Percentiles rank a stretch among this genome's conserved stretches.
These are phyloP conservation scores for Danaus chrysippus DNA, from an alignment of 2,888 invertebrate genomes.

Conservation along the genomic window DNA sequence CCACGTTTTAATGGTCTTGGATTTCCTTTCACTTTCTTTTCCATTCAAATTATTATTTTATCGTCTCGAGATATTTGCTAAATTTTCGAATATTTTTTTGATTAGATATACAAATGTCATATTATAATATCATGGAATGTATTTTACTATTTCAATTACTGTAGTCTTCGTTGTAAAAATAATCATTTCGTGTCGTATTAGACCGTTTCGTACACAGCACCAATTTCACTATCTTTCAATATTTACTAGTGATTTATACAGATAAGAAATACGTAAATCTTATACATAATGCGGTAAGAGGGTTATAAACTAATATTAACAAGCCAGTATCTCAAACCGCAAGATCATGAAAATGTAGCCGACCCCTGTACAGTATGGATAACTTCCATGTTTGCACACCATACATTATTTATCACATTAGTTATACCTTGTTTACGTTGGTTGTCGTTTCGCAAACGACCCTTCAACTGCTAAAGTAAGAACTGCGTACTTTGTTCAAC, in stretches of 20 bases:
- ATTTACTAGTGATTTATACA: conserved; percentile 30
- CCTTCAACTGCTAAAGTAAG: conserved; percentile 30
- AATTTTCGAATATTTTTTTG: too few species aligned
- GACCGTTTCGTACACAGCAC: not conserved
- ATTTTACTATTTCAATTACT: too few species aligned
- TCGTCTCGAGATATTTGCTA: too few species aligned
- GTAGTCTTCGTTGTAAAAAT: too few species aligned
- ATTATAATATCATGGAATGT: too few species aligned
- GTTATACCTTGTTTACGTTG: conserved; percentile 65
- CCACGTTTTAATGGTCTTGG: too few species aligned
- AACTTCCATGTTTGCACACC: conserved; percentile 69
- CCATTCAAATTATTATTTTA: too few species aligned
- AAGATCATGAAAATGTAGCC: conserved; percentile 74
- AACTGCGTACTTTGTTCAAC: conserved; percentile 1
- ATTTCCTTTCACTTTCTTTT: too few species aligned
- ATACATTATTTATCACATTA: conserved; percentile 75
- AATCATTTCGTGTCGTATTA: too few species aligned
- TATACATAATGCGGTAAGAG: conserved; percentile 57
- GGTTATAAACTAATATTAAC: conserved; percentile 75
- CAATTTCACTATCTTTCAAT: conserved; percentile 3
- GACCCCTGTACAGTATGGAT: conserved; percentile 65
- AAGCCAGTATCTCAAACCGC: conserved; percentile 71
- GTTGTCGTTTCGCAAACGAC: conserved; percentile 61
- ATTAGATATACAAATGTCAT: too few species aligned
- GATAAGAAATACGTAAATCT: conserved; percentile 56